phyloP scores from a whole-genome alignment of 2,888 invertebrate species.

The Dryomyza anilis region DNA sequence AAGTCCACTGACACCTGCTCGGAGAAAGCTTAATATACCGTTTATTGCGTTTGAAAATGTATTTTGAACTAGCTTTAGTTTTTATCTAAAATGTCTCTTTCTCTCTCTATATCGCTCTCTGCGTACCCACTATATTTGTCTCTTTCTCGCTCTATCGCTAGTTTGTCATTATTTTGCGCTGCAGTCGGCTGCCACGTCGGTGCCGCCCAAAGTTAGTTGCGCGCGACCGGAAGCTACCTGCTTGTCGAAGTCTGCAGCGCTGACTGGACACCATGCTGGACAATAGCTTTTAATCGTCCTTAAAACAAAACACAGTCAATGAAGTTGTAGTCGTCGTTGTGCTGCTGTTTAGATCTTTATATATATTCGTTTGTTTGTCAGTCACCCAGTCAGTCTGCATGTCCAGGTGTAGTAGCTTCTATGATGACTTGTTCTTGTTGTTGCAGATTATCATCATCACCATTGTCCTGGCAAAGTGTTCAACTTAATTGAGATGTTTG shows the following conservation, averaged over 20 bases:
- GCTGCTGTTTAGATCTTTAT: too few species aligned
- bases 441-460: background rate
- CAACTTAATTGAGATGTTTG: conserved; percentile 36
- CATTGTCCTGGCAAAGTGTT: conserved; percentile 26
- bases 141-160: background rate
- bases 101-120: background rate
- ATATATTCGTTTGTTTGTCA: too few species aligned
- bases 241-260: background rate
- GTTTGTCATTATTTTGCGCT: background rate
- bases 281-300: conserved; percentile 35
- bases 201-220: background rate
- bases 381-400: background rate
- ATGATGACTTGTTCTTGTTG: too few species aligned
- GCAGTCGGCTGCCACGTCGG: too few species aligned
- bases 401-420: too few species aligned
- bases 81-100: background rate
- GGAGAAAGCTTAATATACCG: conserved; percentile 1
- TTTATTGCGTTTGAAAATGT: conserved; percentile 22
- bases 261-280: background rate
- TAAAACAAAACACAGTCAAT: conserved; percentile 30
- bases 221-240: background rate
- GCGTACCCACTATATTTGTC: background rate
- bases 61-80: conserved; percentile 7
- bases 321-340: too few species aligned
- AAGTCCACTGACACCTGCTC: background rate